Evolutionary conservation across 2,888 invertebrate genomes (phyloP), one percentile per base, ranked within the genome.

Genomic region (Lysandra coridon): DNA sequence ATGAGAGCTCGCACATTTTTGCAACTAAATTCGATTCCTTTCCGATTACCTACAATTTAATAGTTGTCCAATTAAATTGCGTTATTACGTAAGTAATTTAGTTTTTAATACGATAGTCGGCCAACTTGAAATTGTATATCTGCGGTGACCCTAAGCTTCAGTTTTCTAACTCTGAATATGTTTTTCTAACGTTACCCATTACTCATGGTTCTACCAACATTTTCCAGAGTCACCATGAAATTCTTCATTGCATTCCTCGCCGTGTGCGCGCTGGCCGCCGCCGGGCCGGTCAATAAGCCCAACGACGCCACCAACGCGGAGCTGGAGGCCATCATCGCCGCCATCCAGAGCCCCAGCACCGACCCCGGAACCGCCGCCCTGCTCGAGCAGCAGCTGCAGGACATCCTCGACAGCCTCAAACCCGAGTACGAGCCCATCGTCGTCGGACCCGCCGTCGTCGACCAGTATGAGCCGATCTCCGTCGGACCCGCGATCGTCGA

Each of bases 161-260:
- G 49, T 49, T 49, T 49, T 44, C 44, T 10, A 44, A 4, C 37
- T 37, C 37, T 40, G 6, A 44, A 10, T 49, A 49, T 12, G 49
- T 10, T 49, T 40, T 49, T 12, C 49, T 49, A 49, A 10, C 23
- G 3, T 62, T 23, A 10, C 2, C 7, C 62, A 62, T 10, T 23
- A 62, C 62, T 62, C 10, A 62, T 10, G 2, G 62, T 62, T 23
- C 3, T 17, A 60, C n/a, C 7, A 62, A 23, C 64, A 4, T 78
- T 80, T 84, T 85, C 53, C 82, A 89, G 88, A 85, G 80, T 80
- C 83, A 87, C 86, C 80, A 92, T 91, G 92, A 91, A 91, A 87
- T 88, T 87, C 87, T 84, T 89, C 85, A 80, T 90, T 80, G 89
- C 86, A 64, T 86, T 84, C 64, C 81, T 82, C 77, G 84, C 83